Base-by-base conservation (phyloP, 1,140 invertebrate genomes). In the Drosophila sechellia region DNA sequence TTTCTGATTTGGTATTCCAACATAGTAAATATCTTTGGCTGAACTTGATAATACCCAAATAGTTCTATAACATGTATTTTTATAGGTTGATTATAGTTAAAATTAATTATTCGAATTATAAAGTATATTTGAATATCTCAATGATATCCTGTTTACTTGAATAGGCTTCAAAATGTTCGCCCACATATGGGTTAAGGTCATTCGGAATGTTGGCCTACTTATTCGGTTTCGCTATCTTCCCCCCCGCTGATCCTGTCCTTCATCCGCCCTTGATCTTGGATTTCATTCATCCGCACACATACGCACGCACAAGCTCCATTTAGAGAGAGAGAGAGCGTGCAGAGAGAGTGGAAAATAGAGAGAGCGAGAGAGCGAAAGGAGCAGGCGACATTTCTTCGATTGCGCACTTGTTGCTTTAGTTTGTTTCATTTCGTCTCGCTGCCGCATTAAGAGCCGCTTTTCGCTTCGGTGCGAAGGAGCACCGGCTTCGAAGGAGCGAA, bases 401-500 rank as follows among this genome's bases (percentile, higher is more conserved):
- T 63, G 42, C 22, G n/a, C 37, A 59, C 50, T 61, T 54, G 40
- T 75, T 53, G 77, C 79, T 72, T 65, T 57, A 53, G 53, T 58
- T 56, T 37, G 10, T 48, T 53, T 54, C 50, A 65, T 86, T 60
- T 54, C 50, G 70, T 85, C 80, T 79, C 70, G 81, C 77, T 45
- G 56, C 57, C 69, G 79, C 68, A 74, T 71, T 70, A 77, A 84
- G 81, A 85, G 64, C 68, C 39, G 79, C 81, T 80, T 85, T 84
- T 84, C 60, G 70, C 74, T 75, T 75, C 66, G 66, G 55, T 77
- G 65, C 78, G 78, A n/a, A n/a, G n/a, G n/a, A n/a, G n/a, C n/a
- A n/a, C n/a, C n/a, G n/a, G 86, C 68, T 60, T 60, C 73, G 45
- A 73, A 70, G 77, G 37, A 1, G n/a, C 34, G 8, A 17, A 11